Evolutionary conservation across 2,888 invertebrate species (phyloP), one percentile per base, ranked within the genome.

Genomic region (Bombylius discolor): DNA sequence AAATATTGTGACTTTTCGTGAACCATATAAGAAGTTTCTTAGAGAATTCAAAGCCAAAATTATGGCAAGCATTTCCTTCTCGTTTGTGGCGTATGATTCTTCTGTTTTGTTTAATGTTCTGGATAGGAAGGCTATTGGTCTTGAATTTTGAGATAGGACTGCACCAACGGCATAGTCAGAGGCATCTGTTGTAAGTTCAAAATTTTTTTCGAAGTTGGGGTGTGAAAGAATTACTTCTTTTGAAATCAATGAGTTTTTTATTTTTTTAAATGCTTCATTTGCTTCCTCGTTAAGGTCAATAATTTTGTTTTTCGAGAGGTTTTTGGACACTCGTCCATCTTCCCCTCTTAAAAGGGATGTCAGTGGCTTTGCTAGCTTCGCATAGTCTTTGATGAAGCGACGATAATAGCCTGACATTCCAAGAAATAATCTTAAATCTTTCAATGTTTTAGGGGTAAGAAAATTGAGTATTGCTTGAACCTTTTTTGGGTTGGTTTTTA

Each of bases 1-100:
- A 23, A 49, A 58, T n/a, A 63, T 63, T 52, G 61, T 59, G 3
- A 63, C 23, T 45, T 60, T 49, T 11, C 34, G 62, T 34, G 60
- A 62, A 5, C 69, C 70, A 34, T 69, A 71, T 7, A 73, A 33
- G 34, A 70, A 70, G 6, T 69, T 69, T 50, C 69, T 56, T 12
- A 72, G 67, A 44, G 65, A 65, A 58, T 70, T 69, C 6, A 65
- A 58, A 0, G 68, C 66, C 68, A 67, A 70, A 1, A 70, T 64
- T 12, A 71, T 67, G 0, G 65, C 65, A 44, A 68, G 56, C 5
- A 71, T 56, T 61, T 72, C 70, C 51, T 69, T 70, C 58, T 72
- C 70, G 23, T 69, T 67, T 4, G 65, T 63, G 0, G 64, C 62
- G 52, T 68, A 68, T 36, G 62, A 65, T 34, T 45, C 52, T 62